Percentiles rank a stretch among this genome's conserved stretches.
Conservation (phyloP, 2,113 vertebrate species). For the Mungos mungo region DNA sequence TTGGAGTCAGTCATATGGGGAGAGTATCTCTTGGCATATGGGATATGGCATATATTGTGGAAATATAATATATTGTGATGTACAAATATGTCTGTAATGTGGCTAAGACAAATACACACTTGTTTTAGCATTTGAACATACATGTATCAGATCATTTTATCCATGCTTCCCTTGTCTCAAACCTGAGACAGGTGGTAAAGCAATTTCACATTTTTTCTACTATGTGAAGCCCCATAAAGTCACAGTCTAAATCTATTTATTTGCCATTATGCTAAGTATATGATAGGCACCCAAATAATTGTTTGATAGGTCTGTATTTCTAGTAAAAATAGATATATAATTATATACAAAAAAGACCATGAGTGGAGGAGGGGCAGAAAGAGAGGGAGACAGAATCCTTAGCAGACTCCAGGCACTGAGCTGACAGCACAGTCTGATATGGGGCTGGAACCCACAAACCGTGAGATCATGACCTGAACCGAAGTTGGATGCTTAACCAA, state of each 20-base stretch:
- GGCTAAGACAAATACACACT: neutral
- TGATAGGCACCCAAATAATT: neutral
- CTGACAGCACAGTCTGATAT: too few relatives aligned
- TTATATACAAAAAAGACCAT: too few relatives aligned
- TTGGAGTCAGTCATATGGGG: neutral
- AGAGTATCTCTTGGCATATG: neutral
- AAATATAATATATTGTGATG: neutral
- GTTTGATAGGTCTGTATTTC: neutral
- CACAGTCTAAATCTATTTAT: neutral
- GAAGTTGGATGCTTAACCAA: too few relatives aligned
- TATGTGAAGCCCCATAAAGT: neutral
- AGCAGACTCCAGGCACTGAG: too few relatives aligned
- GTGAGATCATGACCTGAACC: too few relatives aligned
- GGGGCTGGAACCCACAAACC: too few relatives aligned
- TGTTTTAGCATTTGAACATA: neutral
- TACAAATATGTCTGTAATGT: neutral
- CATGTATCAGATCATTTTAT: neutral
- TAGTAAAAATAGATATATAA: neutral
- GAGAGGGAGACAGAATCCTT: too few relatives aligned
- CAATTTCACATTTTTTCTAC: neutral
- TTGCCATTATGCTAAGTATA: neutral
- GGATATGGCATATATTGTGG: neutral
- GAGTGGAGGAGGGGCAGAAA: too few relatives aligned
- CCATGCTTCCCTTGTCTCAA: neutral
- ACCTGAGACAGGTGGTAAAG: neutral